Percentiles rank a stretch among this genome's conserved stretches.
Evolutionary conservation across 2,797 vertebrate genomes (phyloP).

Genomic region (Carcharodon carcharias): DNA sequence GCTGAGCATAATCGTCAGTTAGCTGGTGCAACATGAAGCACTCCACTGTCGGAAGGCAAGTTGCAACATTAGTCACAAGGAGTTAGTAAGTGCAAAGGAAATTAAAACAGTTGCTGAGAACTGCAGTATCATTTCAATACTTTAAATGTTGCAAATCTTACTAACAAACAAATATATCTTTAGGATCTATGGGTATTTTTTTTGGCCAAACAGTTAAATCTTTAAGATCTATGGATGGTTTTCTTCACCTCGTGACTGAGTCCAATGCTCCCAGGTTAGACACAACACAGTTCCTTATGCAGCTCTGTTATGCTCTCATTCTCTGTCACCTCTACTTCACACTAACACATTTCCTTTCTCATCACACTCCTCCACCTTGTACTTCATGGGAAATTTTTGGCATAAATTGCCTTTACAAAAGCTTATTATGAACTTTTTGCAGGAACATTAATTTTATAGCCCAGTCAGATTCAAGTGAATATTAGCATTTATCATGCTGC

Average conservation of each 20-base stretch:
- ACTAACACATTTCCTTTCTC: neutral
- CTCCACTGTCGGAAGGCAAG: neutral
- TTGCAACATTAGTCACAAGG: neutral
- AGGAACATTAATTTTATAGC: neutral
- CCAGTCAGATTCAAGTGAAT: neutral
- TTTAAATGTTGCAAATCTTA: neutral
- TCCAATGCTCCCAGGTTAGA: neutral
- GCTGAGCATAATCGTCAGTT: neutral
- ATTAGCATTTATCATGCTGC: neutral
- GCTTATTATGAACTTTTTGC: neutral
- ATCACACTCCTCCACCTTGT: neutral
- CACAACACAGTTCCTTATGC: neutral
- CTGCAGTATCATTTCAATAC: neutral
- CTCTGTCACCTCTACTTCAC: neutral
- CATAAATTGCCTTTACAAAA: neutral
- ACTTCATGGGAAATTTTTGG: neutral
- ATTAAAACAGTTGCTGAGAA: conserved; percentile 21
- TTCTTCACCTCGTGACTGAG: neutral
- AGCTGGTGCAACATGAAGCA: neutral
- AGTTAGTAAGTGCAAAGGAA: neutral
- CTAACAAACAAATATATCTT: neutral
- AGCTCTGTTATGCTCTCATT: neutral
- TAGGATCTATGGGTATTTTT: neutral
- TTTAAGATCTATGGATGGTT: neutral
- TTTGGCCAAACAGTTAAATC: neutral